Evolutionary conservation across 2,888 invertebrate species (phyloP).

Genomic region (Cotesia congregata): DNA sequence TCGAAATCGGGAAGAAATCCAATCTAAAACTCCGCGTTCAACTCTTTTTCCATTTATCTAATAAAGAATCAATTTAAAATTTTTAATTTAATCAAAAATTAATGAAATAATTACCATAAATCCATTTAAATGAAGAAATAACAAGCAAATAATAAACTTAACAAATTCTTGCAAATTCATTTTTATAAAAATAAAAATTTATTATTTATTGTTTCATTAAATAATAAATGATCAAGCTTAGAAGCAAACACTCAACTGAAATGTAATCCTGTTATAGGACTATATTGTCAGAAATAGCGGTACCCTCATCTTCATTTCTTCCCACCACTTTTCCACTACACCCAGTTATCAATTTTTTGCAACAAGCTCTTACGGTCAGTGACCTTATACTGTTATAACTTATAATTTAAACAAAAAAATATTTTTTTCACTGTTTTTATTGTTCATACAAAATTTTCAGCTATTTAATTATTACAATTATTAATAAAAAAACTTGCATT

Average conservation of each 20-base stretch:
- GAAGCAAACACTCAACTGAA: constrained; percentile 9
- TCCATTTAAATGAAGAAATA: constrained; percentile 25
- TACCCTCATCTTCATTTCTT: background rate
- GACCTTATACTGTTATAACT: no score
- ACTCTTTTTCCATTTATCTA: constrained; percentile 43
- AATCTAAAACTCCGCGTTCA: constrained; percentile 60
- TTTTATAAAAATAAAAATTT: constrained; percentile 51
- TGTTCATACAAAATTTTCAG: no score
- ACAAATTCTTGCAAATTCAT: constrained; percentile 62
- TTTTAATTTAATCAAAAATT: background rate
- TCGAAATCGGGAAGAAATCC: constrained; percentile 59
- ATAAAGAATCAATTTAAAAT: background rate
- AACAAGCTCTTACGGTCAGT: no score
- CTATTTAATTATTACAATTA: no score
- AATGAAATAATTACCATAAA: constrained; percentile 34
- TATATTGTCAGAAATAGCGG: background rate
- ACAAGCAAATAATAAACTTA: constrained; percentile 58
- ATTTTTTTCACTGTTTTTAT: no score
- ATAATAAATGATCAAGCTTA: constrained; percentile 39
- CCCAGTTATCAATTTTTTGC: constrained; percentile 19
- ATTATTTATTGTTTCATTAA: constrained; percentile 16
- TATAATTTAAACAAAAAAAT: no score
- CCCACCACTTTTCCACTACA: background rate
- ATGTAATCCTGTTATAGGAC: background rate
- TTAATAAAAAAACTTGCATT: no score